Conservation (phyloP, 2,888 invertebrate species). For the Biston betularia region DNA sequence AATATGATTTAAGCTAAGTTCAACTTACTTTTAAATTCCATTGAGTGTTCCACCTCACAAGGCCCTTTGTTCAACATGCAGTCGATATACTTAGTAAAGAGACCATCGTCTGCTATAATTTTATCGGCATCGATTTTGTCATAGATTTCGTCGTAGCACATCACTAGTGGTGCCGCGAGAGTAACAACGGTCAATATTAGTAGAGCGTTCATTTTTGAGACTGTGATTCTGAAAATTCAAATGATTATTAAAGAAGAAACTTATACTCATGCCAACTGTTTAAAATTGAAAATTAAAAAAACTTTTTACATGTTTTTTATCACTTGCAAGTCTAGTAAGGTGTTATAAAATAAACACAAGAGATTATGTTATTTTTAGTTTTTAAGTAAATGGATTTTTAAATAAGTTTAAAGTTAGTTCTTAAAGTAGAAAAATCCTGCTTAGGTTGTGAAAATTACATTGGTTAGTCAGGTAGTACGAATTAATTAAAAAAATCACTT, state of each 20-base stretch:
- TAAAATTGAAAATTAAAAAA: not conserved
- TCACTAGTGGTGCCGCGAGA: constrained; percentile 50
- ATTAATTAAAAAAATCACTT: no score
- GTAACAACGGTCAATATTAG: constrained; percentile 51
- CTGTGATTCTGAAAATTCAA: not conserved
- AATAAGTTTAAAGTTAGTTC: no score
- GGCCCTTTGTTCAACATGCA: constrained; percentile 75
- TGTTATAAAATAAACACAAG: not conserved
- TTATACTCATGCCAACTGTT: not conserved
- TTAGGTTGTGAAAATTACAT: no score
- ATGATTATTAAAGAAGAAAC: not conserved
- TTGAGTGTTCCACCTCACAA: constrained; percentile 64
- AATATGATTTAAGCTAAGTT: not conserved
- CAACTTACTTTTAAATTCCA: constrained; percentile 70
- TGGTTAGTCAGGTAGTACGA: no score
- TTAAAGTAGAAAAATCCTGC: no score
- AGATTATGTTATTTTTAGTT: no score
- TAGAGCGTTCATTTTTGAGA: constrained; percentile 51
- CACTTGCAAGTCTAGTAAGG: not conserved
- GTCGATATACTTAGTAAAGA: constrained; percentile 63
- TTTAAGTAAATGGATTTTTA: no score
- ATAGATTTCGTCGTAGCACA: constrained; percentile 71
- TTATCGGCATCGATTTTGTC: constrained; percentile 74
- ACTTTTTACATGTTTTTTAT: no score
- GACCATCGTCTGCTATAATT: constrained; percentile 63